Evolutionary conservation across 2,797 vertebrate genomes (phyloP).

Genomic region (Ambastaia sidthimunki): DNA sequence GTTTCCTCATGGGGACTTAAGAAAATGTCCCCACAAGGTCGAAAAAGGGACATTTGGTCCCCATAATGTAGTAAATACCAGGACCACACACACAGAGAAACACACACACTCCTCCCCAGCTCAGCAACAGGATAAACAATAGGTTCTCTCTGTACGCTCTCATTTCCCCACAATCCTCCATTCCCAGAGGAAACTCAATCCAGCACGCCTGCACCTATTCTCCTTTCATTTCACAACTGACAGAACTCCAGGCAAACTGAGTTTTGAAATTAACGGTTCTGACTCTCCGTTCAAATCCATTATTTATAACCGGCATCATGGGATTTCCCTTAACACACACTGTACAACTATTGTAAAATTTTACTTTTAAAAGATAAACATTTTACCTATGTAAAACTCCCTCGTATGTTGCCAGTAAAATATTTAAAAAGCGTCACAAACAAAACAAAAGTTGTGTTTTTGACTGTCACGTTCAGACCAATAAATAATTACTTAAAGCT

Average conservation of each 20-base stretch:
- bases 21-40: no score
- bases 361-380: constrained; percentile 7
- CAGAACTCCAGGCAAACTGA: constrained; percentile 71
- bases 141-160: constrained; percentile 72
- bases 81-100: not conserved
- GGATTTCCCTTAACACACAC: constrained; percentile 12
- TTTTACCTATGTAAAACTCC: not conserved
- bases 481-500: not conserved
- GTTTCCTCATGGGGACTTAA: no score
- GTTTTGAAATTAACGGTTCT: constrained; percentile 48
- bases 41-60: no score
- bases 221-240: constrained; percentile 85
- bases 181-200: constrained; percentile 79
- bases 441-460: not conserved
- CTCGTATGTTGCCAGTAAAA: not conserved
- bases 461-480: not conserved
- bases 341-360: not conserved
- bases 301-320: constrained; percentile 53
- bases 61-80: no score
- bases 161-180: constrained; percentile 63
- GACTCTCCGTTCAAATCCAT: constrained; percentile 51
- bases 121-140: constrained; percentile 81
- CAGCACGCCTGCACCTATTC: constrained; percentile 86
- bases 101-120: constrained; percentile 68
- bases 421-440: not conserved